Evolutionary conservation across 37 sponge, comb jelly and placozoan species (phyloP), one percentile per base, ranked within the genome.

Genomic region (Diacarnus erythraeanus): DNA sequence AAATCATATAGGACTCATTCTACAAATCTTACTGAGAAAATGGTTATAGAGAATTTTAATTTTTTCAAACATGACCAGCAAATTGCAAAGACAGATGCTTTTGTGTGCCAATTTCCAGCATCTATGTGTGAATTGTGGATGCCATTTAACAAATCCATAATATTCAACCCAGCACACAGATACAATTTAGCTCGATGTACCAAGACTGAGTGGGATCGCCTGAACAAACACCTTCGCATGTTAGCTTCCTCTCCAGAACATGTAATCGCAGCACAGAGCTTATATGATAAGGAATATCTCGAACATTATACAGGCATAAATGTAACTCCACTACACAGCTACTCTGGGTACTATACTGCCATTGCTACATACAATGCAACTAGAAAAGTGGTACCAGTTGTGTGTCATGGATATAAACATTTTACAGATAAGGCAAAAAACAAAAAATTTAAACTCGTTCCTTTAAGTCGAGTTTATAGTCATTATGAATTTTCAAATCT

Each of bases 91-190:
- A 67, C 64, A 0, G 77, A 77, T 65, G 84, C 70, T 34, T 84
- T 84, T n/a, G 69, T 84, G 27, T 84, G 84, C 35, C 2, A 30
- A 8, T 84, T 70, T 69, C 84, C 84, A 34, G 51, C 84, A 6
- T 36, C 77, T 0, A 57, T 71, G 70, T 84, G 84, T 69, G 77
- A 84, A 64, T 0, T 84, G 69, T 84, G 84, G 84, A 84, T 84
- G 84, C 84, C 84, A 0, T 84, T 84, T 57, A 84, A 84, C 71
- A 84, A 84, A 41, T 54, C 84, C 23, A 36, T 84, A 3, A 35
- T 77, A 18, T 69, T 77, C 15, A 0, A 18, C 1, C 84, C 84
- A 20, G 77, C 84, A 29, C 84, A 84, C 77, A 69, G 84, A 15
- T 84, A 84, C 77, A 77, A 84, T 69, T 9, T 84, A 44, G 70